These are phyloP conservation scores for Apistogramma diplotaenia DNA, from an alignment of 2,113 vertebrate species.

Conservation along the genomic window DNA sequence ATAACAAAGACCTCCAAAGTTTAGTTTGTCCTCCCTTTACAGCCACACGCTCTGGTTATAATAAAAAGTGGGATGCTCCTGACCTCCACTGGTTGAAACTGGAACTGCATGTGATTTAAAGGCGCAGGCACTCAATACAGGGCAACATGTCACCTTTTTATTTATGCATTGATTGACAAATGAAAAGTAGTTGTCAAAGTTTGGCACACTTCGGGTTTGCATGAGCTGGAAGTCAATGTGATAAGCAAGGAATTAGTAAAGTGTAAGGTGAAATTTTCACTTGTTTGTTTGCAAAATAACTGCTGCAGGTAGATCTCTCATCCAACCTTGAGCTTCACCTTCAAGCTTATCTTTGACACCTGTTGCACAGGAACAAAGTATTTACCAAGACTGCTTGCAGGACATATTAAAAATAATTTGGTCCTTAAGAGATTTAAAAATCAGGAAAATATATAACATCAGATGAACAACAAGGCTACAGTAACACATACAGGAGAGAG, in stretches of 20 bases:
- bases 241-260: not conserved
- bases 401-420: too few relatives aligned
- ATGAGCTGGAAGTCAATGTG: not conserved
- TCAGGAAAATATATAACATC: too few relatives aligned
- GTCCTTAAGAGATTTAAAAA: too few relatives aligned
- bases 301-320: not conserved
- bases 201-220: not conserved
- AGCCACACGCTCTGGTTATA: not conserved
- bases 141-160: not conserved
- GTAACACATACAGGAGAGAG: not conserved
- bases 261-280: constrained; percentile 1
- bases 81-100: constrained; percentile 45
- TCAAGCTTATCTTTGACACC: not conserved
- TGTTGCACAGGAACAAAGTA: not conserved
- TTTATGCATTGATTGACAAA: not conserved
- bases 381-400: not conserved
- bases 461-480: too few relatives aligned
- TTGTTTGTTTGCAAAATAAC: not conserved
- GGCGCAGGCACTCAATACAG: not conserved
- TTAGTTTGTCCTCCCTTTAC: not conserved
- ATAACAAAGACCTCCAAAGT: not conserved
- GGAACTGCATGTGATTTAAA: not conserved
- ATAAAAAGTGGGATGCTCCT: constrained; percentile 26
- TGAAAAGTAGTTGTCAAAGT: not conserved
- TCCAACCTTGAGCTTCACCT: not conserved